Evolutionary conservation across 2,888 invertebrate species (phyloP), one percentile per base, ranked within the genome.

Genomic region (Malacosoma neustria): DNA sequence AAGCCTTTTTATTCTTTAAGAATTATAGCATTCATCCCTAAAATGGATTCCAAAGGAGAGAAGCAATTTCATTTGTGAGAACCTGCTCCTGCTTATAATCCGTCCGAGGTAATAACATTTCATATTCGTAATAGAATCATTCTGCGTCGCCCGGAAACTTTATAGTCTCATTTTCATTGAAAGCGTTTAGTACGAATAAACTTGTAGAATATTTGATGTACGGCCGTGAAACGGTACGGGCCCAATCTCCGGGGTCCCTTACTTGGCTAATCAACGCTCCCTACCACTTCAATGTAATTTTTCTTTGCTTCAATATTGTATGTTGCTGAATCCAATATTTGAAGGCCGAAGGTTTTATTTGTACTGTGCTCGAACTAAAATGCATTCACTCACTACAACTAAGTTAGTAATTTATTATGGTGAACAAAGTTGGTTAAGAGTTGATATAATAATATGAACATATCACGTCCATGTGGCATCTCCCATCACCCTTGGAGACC

Each of bases 91-190:
- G 71, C 82, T 84, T 84, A 82, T 85, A 85, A 84, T 85, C 81
- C 84, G 76, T 84, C 81, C 80, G 66, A 79, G 72, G 81, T 84
- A 85, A 84, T 85, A 85, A 77, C 82, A 81, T 85, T 85, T 84
- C 85, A 85, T 82, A 84, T 84, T 85, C 84, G 77, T 84, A 85
- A 85, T 84, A 81, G 81, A 84, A 84, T 84, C 82, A 82, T 77
- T 84, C 72, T 72, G 73, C 77, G 81, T 80, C 82, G 77, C 75
- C 63, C 68, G 71, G 79, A 76, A 81, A 84, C 72, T 84, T 85
- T 84, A 85, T 82, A 81, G 81, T 82, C 82, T 81, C 81, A 79
- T 84, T 84, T 82, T 84, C 82, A 84, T 82, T 77, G 81, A 68
- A 74, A 82, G 73, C 81, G 81, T 80, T 84, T 82, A 82, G 81